Evolutionary conservation across 2,888 invertebrate genomes (phyloP), one percentile per base, ranked within the genome.

Genomic region (Coelogynopora nodosa): DNA sequence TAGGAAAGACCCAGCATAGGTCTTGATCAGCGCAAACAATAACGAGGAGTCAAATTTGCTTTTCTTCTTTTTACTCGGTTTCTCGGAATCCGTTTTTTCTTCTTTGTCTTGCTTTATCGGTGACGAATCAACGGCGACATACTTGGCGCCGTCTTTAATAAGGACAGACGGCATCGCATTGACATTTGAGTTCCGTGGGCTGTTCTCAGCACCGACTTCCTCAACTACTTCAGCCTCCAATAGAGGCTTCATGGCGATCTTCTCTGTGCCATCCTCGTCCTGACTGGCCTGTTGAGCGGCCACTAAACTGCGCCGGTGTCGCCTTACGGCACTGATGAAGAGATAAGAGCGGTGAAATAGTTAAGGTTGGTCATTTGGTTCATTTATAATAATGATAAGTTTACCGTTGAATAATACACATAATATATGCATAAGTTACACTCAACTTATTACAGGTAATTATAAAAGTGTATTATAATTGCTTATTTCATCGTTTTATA

Each of bases 1-100:
- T 0, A 97, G 88, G 91, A 97, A 96, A 86, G 95, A 95, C 0
- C 94, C 94, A 82, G 97, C 96, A 91, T 97, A 98, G 0, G 96
- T 95, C 90, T 95, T 94, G 84, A 84, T 84, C 10, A 84, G 49
- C 1, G 84, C 84, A 29, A 26, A 67, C 49, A 84, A 13, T 27
- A 84, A 31, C 2, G 31, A 29, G 5, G 84, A 49, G 26, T 84
- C 84, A 28, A 84, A 84, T 5, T 29, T 29, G 13, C 10, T 23
- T 30, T 84, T 49, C 13, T 84, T 31, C 26, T 84, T 84, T 10
- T 31, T 31, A n/a, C n/a, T n/a, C n/a, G n/a, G n/a, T 31, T 2
- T 31, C n/a, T 31, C 31, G 18, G 30, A 2, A n/a, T 80, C 81
- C 28, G 2, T 27, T 27, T 80, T 80, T 26, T 28, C 26, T 26